These are phyloP conservation scores for Sebastes schlegelii DNA, from an alignment of 2,113 vertebrate genomes.

Conservation along the genomic window DNA sequence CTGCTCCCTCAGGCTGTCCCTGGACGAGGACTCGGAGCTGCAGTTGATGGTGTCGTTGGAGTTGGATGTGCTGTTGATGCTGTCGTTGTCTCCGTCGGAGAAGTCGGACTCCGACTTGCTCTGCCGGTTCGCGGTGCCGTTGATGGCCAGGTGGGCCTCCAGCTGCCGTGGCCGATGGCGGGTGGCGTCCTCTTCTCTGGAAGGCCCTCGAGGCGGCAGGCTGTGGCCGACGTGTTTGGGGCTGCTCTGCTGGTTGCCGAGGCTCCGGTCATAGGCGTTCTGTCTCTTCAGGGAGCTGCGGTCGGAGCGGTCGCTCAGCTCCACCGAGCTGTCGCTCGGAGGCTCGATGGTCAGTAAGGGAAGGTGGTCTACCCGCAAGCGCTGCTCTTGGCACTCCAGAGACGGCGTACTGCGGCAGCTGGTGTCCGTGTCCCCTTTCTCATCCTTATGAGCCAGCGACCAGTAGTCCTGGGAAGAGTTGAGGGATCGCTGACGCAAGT, in stretches of 20 bases:
- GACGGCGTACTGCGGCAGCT: conserved; percentile 95
- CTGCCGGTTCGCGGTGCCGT: conserved; percentile 92
- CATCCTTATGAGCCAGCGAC: conserved; percentile 92
- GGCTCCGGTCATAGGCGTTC: conserved; percentile 86
- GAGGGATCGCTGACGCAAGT: conserved; percentile 88
- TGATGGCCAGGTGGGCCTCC: conserved; percentile 94
- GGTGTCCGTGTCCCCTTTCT: conserved; percentile 91
- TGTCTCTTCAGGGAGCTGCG: conserved; percentile 91
- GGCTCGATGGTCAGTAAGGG: conserved; percentile 95
- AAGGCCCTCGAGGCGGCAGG: conserved; percentile 85
- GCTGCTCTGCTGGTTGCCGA: conserved; percentile 89
- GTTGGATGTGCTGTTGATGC: conserved; percentile 98
- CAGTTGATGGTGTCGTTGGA: conserved; percentile 98
- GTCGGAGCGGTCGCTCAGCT: conserved; percentile 94
- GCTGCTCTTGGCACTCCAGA: conserved; percentile 91
- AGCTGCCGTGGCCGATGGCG: conserved; percentile 88
- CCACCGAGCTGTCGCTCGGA: conserved; percentile 95
- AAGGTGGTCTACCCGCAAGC: conserved; percentile 90
- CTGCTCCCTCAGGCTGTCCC: conserved; percentile 96
- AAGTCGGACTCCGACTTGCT: conserved; percentile 98
- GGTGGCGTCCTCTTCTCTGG: conserved; percentile 88
- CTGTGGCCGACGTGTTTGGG: conserved; percentile 89
- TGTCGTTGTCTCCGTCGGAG: conserved; percentile 97
- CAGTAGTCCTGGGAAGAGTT: conserved; percentile 93
- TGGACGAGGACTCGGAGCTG: conserved; percentile 95